Base-by-base conservation (phyloP, 1,140 invertebrate species). In the Pseudomyrmex cubaensis region DNA sequence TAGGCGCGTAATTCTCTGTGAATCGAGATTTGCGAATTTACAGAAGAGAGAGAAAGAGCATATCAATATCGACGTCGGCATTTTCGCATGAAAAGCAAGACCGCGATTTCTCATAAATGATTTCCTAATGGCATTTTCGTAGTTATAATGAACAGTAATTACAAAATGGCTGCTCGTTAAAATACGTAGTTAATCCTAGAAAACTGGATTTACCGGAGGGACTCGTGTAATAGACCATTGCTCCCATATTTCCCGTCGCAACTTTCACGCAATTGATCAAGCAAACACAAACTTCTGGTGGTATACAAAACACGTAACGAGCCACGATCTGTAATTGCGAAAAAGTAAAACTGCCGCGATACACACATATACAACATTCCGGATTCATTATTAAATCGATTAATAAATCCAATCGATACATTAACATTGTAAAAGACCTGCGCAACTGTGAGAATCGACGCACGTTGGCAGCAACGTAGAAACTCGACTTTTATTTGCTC, bases 111-210 rank as follows among this genome's bases (percentile, higher is more conserved):
- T 59, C 66, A 57, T 80, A 80, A 35, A 80, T 61, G 66, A 80
- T 70, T 59, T 72, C 44, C 76, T 80, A 80, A 72, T 80, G 66
- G 76, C 9, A 25, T 80, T 80, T 59, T 72, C 76, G 54, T 72
- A 72, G 72, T 80, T 69, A 72, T 44, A 80, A 80, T 59, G 66
- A 52, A 80, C 76, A 80, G 66, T 80, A 72, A 80, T 80, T 80
- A 80, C 76, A 72, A 70, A 80, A 70, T 80, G 54, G 44, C 20
- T 20, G 66, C 25, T 80, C 15, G 76, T 72, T 80, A 80, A 59
- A 25, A 5, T 59, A 50, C 66, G 25, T 17, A 59, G 54, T 61
- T 72, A 72, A 59, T 59, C 12, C n/a, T 13, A 66, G 61, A 72
- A 35, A 35, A 61, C 64, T 78, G 17, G 44, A 69, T 35, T 35